Evolutionary conservation across 2,888 invertebrate species (phyloP), one percentile per base, ranked within the genome.

Genomic region (Yponomeuta sedellus): DNA sequence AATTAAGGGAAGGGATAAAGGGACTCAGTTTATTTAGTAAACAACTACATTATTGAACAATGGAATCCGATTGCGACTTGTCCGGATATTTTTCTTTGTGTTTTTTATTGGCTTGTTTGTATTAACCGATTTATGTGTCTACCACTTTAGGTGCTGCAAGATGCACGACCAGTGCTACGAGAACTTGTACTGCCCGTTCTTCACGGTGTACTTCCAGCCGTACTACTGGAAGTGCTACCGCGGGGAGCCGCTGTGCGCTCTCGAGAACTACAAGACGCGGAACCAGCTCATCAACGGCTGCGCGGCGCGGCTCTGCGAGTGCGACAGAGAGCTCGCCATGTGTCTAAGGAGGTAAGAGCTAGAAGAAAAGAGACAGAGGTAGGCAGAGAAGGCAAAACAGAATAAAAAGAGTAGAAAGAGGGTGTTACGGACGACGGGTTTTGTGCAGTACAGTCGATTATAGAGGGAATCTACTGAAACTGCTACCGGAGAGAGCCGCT

Each of bases 101-200:
- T 25, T 34, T 34, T 34, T 34, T 34, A 34, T 34, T 34, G 5
- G 34, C 5, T 0, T 1, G 34, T 34, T 5, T 8, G 34, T 6
- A 34, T 34, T 34, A 34, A 34, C 8, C 34, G 5, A 34, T 6
- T 8, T 10, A 34, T 8, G 3, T 61, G 16, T 28, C 34, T 16
- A 44, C 61, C 34, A 10, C 56, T 58, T 19, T 87, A 95, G 95
- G 73, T 97, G 97, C 81, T 97, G 97, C 78, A 94, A 95, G 75
- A 92, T 94, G 78, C 97, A 97, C 81, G 97, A 97, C 84, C 93
- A 94, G 85, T 97, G 97, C 81, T 97, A 97, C 82, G 94, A 95
- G 71, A 92, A 93, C 66, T 94, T 96, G 66, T 94, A 94, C 75
- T 97, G 97, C 75, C 95, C 95, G 4, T 93, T 95, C 79, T 95